Base-by-base conservation (phyloP, 2,797 vertebrate species). In the Bucorvus abyssinicus region DNA sequence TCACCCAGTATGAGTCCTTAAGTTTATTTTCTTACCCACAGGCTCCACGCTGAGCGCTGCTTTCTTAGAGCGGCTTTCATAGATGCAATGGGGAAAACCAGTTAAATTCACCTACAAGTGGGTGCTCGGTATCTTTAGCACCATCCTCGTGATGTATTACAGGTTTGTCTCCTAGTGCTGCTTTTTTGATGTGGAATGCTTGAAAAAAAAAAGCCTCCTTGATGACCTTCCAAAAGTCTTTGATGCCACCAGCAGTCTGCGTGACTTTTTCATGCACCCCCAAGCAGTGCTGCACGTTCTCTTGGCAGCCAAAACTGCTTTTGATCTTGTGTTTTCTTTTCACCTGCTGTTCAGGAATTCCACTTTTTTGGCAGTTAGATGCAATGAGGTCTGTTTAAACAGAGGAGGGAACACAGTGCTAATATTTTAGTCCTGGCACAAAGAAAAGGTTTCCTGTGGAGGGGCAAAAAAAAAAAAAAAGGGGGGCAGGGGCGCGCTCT, bases 301-400 rank as follows among this genome's bases (percentile, higher is more conserved):
- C 45, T 67, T 94, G 90, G 94, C 96, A 95, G 91, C 52, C 85
- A 85, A 68, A 84, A 20, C 75, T 80, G 84, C 18, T 21, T 97
- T 94, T 95, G 90, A 96, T 82, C 90, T 83, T 65, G 29, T 85
- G 80, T 82, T 96, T 95, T 84, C 80, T 90, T 96, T 96, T 90
- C 93, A 96, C 95, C 91, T 95, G 94, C 96, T 96, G 93, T 83
- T 95, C 90, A 89, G 88, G 96, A 96, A 95, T 96, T 89, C 88
- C 90, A 92, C 56, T 89, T 84, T 82, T 53, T 92, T 96, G 96
- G 93, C 94, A 81, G 64, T 71, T 68, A 21, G 38, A 56, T 85
- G 84, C 88, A 77, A 52, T 40, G 78, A 94, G 49, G 64, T 71
- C 90, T 89, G 57, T 83, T 94, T 83, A 90, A 94, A 90, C 65